Base-by-base conservation (phyloP, 2,888 invertebrate genomes). In the Meandrusa payeni region DNA sequence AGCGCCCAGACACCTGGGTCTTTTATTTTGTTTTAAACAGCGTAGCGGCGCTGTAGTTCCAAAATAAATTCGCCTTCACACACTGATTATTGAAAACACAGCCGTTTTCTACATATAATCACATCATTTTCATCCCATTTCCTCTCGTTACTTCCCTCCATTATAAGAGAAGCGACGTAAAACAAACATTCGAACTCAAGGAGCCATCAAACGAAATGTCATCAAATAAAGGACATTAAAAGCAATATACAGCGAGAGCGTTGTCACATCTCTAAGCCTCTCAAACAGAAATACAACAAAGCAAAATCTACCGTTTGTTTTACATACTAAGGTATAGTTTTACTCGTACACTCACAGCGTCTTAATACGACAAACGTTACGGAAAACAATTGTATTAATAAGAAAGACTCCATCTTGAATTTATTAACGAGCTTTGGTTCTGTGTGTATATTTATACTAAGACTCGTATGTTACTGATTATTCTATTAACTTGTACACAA, bases 321-420 rank as follows among this genome's bases (percentile, higher is more conserved):
- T 6, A 3, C 0, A 6, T 1, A 28, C 12, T 17, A 15, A 5
- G 19, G n/a, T n/a, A n/a, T n/a, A n/a, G n/a, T n/a, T n/a, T n/a
- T n/a, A n/a, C n/a, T n/a, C n/a, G n/a, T n/a, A n/a, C n/a, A n/a
- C n/a, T n/a, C n/a, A n/a, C n/a, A n/a, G n/a, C n/a, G n/a, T n/a
- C 15, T 26, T 9, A 20, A 27, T 13, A 22, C n/a, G 13, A 11
- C 24, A 31, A 27, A 36, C 20, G 37, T 27, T 27, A 7, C 24
- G 34, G 19, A 27, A 33, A 41, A 41, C 41, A 34, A 41, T 33
- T 32, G 41, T 33, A 32, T 32, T 41, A 32, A 32, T 32, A 41
- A 27, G 17, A 27, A 37, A 9, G 20, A 22, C 41, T 41, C 41
- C 26, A 33, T 41, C 26, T 41, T 33, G 32, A 26, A 41, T 41